Evolutionary conservation across 2,113 vertebrate species (phyloP).

Genomic region (Meles meles): DNA sequence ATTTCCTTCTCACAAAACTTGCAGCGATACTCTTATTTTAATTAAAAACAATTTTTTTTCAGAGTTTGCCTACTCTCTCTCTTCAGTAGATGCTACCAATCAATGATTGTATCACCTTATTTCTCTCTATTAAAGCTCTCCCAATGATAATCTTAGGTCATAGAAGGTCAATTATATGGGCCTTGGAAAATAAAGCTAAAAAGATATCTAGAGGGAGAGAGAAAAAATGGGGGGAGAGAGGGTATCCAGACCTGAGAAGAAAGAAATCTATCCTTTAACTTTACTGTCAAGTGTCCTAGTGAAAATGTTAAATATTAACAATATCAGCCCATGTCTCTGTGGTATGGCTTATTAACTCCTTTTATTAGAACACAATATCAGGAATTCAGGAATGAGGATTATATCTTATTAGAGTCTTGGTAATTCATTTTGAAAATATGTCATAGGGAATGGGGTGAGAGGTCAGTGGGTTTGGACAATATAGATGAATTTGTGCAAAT

Average conservation of each 20-base stretch:
- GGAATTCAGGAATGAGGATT: not conserved
- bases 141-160: not conserved
- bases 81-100: not conserved
- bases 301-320: not conserved
- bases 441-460: not conserved
- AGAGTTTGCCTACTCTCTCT: not conserved
- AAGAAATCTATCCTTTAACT: not conserved
- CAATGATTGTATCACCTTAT: not conserved
- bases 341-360: not conserved
- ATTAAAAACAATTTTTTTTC: not conserved
- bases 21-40: not conserved
- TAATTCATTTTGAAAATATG: not conserved
- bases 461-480: accelerated
- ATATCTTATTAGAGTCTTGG: not conserved
- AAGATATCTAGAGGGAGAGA: not conserved
- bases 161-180: not conserved
- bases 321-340: no score
- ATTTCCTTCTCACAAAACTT: not conserved
- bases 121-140: not conserved
- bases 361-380: not conserved
- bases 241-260: not conserved
- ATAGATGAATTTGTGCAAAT: not conserved
- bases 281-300: not conserved
- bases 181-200: not conserved
- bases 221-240: not conserved